Base-by-base conservation (phyloP, 2,888 invertebrate genomes). In the Azorinus chamasolen region DNA sequence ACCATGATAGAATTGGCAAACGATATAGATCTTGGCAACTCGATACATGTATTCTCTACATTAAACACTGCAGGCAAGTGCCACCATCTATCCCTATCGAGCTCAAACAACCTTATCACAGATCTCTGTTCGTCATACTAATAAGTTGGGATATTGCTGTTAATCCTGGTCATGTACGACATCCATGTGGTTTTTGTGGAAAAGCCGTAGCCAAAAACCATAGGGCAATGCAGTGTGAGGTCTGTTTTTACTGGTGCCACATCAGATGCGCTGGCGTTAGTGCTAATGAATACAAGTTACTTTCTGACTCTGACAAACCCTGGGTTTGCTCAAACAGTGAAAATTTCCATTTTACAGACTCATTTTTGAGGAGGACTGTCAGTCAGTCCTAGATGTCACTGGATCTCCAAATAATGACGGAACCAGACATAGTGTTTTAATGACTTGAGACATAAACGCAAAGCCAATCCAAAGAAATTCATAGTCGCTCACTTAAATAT, bases 321-420 rank as follows among this genome's bases (percentile, higher is more conserved):
- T 66, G 66, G 66, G 18, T 46, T 4, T 66, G 66, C 22, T 16
- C n/a, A 50, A 20, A 55, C 16, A 57, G 58, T 57, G 25, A 57
- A 16, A 50, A 25, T 37, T 58, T 68, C 41, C 62, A 63, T n/a
- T 62, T 73, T 41, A 57, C 55, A 5, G 66, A 73, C 24, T 59
- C 54, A 1, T 66, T 50, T 46, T 68, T 68, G 43, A 20, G 41
- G n/a, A 16, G 37, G 5, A 63, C 41, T 46, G 45, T n/a, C 0
- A 22, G 5, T 20, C n/a, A n/a, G n/a, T 20, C 16, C 46, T 16
- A 51, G 24, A 24, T 22, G 14, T 8, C 16, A 51, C 51, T 20
- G 51, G 14, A 24, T 16, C 24, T 8, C 16, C 22, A 8, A 51
- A 24, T 43, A 32, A 25, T 27, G 16, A 22, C 12, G 8, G 46